Evolutionary conservation across 2,797 vertebrate genomes (phyloP).

Genomic region (Phoeniculus purpureus): DNA sequence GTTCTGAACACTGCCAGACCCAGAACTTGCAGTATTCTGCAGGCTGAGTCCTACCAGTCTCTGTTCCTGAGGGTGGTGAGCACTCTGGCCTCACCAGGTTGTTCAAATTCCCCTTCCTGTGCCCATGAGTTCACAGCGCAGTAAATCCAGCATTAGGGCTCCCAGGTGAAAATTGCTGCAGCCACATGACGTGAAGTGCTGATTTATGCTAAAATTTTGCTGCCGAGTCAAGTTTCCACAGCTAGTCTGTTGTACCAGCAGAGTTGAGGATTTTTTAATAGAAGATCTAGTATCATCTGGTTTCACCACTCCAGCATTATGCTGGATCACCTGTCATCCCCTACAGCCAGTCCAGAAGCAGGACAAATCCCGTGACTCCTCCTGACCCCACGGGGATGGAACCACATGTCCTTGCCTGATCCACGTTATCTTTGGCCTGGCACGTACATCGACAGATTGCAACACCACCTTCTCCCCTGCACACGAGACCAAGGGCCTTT

Average conservation of each 20-base stretch:
- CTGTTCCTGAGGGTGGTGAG: neutral
- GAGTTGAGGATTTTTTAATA: neutral
- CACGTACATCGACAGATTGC: fast-evolving
- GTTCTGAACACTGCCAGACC: neutral
- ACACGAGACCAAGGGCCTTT: neutral
- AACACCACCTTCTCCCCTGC: neutral
- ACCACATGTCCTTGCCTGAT: neutral
- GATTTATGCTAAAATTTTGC: neutral
- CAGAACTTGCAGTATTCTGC: neutral
- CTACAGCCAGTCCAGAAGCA: neutral
- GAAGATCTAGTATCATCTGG: neutral
- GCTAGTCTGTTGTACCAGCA: neutral
- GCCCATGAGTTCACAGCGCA: neutral
- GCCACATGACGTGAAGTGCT: neutral
- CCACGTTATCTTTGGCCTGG: neutral
- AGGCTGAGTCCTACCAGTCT: neutral
- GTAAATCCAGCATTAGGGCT: neutral
- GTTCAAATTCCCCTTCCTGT: neutral
- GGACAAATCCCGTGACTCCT: neutral
- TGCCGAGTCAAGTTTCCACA: constrained; percentile 1
- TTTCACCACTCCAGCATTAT: neutral
- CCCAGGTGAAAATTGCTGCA: neutral
- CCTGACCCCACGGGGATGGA: fast-evolving
- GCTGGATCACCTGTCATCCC: neutral
- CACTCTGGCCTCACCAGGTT: neutral